Conservation (phyloP, 2,888 invertebrate genomes). For the Nemotelus pantherinus region DNA sequence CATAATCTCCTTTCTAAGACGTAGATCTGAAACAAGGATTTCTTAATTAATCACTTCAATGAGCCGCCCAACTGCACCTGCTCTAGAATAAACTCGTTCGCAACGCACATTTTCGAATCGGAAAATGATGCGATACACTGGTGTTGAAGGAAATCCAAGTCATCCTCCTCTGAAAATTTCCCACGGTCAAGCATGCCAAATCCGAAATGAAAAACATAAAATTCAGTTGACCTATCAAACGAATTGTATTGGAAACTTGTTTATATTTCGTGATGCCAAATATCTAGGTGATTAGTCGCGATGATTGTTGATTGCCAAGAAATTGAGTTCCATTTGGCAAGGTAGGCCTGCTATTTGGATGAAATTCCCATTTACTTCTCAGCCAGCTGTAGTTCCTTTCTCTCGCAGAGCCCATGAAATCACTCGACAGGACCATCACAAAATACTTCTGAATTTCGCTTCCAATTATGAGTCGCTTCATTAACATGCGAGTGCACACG, state of each 20-base stretch:
- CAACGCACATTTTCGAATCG: neutral
- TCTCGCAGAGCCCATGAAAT: too few relatives aligned
- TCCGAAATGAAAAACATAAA: slow-evolving; percentile 20
- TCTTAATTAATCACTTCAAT: slow-evolving; percentile 24
- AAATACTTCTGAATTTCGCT: too few relatives aligned
- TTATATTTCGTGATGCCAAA: slow-evolving; percentile 47
- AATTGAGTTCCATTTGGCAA: slow-evolving; percentile 49
- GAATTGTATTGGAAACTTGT: slow-evolving; percentile 35
- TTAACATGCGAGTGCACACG: too few relatives aligned
- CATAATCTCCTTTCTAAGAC: slow-evolving; percentile 20
- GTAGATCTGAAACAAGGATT: slow-evolving; percentile 8
- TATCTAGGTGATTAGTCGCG: slow-evolving; percentile 21
- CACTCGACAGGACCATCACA: too few relatives aligned
- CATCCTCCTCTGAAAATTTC: neutral
- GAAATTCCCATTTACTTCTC: too few relatives aligned
- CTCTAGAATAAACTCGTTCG: slow-evolving; percentile 3
- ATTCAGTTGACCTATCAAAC: slow-evolving; percentile 29
- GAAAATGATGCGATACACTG: too few relatives aligned
- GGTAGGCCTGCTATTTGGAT: slow-evolving; percentile 11
- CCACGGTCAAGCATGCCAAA: slow-evolving; percentile 15
- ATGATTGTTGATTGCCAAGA: slow-evolving; percentile 47
- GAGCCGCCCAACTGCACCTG: slow-evolving; percentile 31
- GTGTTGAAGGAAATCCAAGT: too few relatives aligned
- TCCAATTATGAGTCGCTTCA: too few relatives aligned
- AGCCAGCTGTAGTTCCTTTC: too few relatives aligned